Conservation (phyloP, 2,113 vertebrate genomes). For the Rattus rattus region DNA sequence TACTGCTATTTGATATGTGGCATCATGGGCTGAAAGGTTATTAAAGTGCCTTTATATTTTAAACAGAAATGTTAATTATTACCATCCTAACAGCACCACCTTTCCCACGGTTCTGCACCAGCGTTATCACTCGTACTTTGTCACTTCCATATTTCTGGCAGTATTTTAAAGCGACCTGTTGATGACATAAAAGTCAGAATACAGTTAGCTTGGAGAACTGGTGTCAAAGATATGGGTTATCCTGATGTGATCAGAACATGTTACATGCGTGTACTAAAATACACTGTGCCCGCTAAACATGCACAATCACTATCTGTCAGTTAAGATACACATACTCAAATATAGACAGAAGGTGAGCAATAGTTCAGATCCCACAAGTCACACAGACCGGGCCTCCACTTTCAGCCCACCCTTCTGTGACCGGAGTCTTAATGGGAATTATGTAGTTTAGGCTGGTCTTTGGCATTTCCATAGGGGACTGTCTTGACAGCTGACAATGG, state of each 20-base stretch:
- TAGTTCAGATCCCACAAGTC: neutral
- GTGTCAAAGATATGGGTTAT: neutral
- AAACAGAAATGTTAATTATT: slow-evolving; percentile 68
- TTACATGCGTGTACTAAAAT: neutral
- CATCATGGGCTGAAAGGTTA: neutral
- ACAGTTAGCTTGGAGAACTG: slow-evolving; percentile 61
- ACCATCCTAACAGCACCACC: slow-evolving; percentile 97
- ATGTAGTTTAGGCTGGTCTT: neutral
- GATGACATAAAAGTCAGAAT: slow-evolving; percentile 74
- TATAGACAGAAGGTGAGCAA: neutral
- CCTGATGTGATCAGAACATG: neutral
- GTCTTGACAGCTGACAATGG: neutral
- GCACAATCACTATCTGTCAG: neutral
- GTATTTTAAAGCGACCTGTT: slow-evolving; percentile 93
- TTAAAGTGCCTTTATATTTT: slow-evolving; percentile 17
- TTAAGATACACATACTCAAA: neutral
- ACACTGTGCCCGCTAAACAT: neutral
- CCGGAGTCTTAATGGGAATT: neutral
- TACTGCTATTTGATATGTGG: neutral
- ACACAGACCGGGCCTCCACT: neutral
- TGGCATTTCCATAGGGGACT: neutral
- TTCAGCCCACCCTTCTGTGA: neutral
- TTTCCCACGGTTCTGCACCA: slow-evolving; percentile 95
- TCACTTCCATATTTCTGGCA: slow-evolving; percentile 91
- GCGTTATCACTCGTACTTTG: slow-evolving; percentile 94